These are phyloP conservation scores for Drosophila planitibia DNA, from an alignment of 2,888 invertebrate genomes.

Conservation along the genomic window DNA sequence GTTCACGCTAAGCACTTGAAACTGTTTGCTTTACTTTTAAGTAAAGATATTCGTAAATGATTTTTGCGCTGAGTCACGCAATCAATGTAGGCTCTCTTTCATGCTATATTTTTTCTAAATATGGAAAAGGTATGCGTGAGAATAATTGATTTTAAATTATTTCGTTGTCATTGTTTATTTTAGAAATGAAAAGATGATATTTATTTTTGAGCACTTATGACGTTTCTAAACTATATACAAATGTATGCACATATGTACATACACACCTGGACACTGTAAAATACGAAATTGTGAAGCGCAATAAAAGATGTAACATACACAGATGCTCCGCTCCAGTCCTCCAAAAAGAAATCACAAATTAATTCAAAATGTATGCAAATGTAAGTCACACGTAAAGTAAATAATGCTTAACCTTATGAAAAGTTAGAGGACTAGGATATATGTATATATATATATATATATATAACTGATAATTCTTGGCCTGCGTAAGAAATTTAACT, in stretches of 20 bases:
- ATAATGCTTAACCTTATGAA: not conserved
- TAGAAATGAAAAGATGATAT: conserved; percentile 75
- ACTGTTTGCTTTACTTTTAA: conserved; percentile 61
- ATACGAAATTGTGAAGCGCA: not conserved
- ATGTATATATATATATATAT: not conserved
- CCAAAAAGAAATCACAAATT: not conserved
- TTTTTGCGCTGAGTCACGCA: conserved; percentile 59
- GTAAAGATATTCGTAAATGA: conserved; percentile 59
- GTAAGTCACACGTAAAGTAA: not conserved
- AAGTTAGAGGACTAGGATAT: not conserved
- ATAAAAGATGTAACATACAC: not conserved
- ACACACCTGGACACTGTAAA: conserved; percentile 11
- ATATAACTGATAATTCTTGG: not conserved
- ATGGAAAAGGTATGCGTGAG: conserved; percentile 64
- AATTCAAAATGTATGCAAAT: not conserved
- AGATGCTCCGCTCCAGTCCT: not conserved
- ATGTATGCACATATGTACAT: not conserved
- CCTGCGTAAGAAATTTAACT: rapidly evolving
- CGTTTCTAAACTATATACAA: conserved; percentile 38
- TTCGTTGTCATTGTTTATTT: conserved; percentile 74
- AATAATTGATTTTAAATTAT: conserved; percentile 78
- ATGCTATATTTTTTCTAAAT: conserved; percentile 53
- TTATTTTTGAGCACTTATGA: conserved; percentile 53
- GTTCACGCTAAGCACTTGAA: conserved; percentile 62
- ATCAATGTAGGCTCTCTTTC: conserved; percentile 67